Conservation (phyloP, 2,113 vertebrate genomes). For the Triplophysa dalaica region DNA sequence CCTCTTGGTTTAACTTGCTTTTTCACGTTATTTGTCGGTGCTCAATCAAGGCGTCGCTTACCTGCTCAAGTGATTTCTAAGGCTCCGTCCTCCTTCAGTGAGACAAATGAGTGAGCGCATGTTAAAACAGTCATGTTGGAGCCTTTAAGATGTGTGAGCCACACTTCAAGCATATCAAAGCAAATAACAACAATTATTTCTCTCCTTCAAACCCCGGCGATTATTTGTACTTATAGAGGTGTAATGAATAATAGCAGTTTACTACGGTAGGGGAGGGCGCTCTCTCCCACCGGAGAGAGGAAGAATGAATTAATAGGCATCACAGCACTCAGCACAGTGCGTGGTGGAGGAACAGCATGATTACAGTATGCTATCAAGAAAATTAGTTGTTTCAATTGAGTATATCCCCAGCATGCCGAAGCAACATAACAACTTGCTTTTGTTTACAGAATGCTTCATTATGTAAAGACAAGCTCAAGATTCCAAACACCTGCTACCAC, state of each 20-base stretch:
- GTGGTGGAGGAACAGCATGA: slow-evolving; percentile 75
- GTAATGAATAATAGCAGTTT: slow-evolving; percentile 67
- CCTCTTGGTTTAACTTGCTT: slow-evolving; percentile 1
- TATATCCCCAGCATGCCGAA: slow-evolving; percentile 76
- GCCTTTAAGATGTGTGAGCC: slow-evolving; percentile 46
- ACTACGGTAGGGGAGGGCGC: slow-evolving; percentile 62
- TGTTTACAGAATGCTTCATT: slow-evolving; percentile 88
- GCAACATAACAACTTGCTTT: slow-evolving; percentile 80
- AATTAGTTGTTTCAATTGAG: slow-evolving; percentile 80
- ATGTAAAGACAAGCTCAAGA: slow-evolving; percentile 73
- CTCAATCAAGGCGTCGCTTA: slow-evolving; percentile 27
- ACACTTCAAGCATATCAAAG: slow-evolving; percentile 55
- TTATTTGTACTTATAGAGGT: slow-evolving; percentile 62
- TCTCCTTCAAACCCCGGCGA: slow-evolving; percentile 64
- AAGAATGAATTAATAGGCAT: slow-evolving; percentile 72
- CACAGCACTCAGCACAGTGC: slow-evolving; percentile 70
- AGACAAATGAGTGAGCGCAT: slow-evolving; percentile 29
- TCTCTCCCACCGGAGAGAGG: slow-evolving; percentile 54
- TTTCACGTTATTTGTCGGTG: not conserved
- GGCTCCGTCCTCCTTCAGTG: slow-evolving; percentile 26
- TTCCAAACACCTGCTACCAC: slow-evolving; percentile 77
- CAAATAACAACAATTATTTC: slow-evolving; percentile 68
- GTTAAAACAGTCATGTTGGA: slow-evolving; percentile 36
- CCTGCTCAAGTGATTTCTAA: slow-evolving; percentile 32
- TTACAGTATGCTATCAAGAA: slow-evolving; percentile 80